Conservation (phyloP, 2,797 vertebrate species). For the Chrosomus eos region DNA sequence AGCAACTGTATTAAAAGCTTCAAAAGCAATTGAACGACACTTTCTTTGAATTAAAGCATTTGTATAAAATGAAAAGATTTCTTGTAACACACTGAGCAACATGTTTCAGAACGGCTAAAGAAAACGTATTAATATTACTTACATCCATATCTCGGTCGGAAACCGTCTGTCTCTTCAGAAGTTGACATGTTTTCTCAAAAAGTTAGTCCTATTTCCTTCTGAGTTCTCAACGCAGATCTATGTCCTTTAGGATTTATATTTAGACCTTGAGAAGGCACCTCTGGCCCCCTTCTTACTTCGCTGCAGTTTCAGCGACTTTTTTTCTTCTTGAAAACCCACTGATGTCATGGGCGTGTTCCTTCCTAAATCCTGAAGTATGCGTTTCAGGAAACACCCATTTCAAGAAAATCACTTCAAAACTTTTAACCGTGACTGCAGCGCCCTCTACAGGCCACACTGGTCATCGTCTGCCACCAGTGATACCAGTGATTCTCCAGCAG, state of each 20-base stretch:
- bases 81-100: neutral
- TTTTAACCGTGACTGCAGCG: slow-evolving; percentile 59
- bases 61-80: neutral
- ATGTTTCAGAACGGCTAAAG: slow-evolving; percentile 13
- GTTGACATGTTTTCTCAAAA: slow-evolving; percentile 78
- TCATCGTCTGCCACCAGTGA: too few relatives aligned
- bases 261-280: slow-evolving; percentile 59
- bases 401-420: slow-evolving; percentile 1
- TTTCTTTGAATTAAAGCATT: neutral
- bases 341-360: slow-evolving; percentile 84
- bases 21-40: neutral
- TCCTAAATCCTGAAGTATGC: slow-evolving; percentile 78
- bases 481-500: neutral
- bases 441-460: slow-evolving; percentile 63
- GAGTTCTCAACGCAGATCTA: slow-evolving; percentile 40
- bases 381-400: slow-evolving; percentile 77
- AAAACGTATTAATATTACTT: slow-evolving; percentile 67
- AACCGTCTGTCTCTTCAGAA: slow-evolving; percentile 82
- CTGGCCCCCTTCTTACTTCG: slow-evolving; percentile 67
- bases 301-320: slow-evolving; percentile 65
- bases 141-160: slow-evolving; percentile 87
- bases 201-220: slow-evolving; percentile 56
- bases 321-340: slow-evolving; percentile 70
- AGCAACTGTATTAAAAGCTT: neutral
- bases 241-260: slow-evolving; percentile 30